A percentile compares a stretch with the other conserved stretches of the same genome.
phyloP scores from a whole-genome alignment of 2,888 invertebrate species.

The Cataglyphis altisquamis region DNA sequence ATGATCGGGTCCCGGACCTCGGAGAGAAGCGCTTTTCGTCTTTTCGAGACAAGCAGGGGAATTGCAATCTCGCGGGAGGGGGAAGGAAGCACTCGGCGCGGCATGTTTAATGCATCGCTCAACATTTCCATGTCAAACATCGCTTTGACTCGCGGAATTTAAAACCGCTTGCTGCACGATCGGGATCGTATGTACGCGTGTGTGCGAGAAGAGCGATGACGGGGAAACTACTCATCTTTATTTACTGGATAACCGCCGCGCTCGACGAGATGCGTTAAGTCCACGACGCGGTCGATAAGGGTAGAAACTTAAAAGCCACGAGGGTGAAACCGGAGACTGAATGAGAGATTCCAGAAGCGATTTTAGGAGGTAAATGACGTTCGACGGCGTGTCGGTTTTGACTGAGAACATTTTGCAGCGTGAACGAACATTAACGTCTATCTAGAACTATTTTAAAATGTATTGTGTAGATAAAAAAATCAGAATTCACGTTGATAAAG shows the following conservation, averaged over 20 bases:
- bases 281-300: conserved; percentile 68
- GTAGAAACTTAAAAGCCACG: conserved; percentile 68
- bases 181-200: background rate
- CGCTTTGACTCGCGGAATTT: conserved; percentile 86
- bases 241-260: conserved; percentile 72
- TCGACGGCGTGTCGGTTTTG: background rate
- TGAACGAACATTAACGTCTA: conserved; percentile 15
- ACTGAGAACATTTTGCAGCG: background rate
- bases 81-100: conserved; percentile 78
- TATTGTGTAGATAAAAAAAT: background rate
- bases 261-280: conserved; percentile 66
- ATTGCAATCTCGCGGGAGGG: conserved; percentile 61
- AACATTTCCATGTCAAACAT: conserved; percentile 86
- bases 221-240: conserved; percentile 79
- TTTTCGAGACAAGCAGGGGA: conserved; percentile 68
- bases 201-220: conserved; percentile 60
- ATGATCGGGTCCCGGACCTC: conserved; percentile 41
- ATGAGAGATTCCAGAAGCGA: conserved; percentile 52
- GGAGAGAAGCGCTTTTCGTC: conserved; percentile 50
- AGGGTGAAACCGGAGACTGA: conserved; percentile 62
- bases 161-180: conserved; percentile 77
- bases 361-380: conserved; percentile 51
- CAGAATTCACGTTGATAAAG: too few relatives aligned
- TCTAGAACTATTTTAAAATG: background rate
- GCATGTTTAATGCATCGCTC: conserved; percentile 86